Conservation (phyloP, 2,113 vertebrate species). For the Phoxinus phoxinus region DNA sequence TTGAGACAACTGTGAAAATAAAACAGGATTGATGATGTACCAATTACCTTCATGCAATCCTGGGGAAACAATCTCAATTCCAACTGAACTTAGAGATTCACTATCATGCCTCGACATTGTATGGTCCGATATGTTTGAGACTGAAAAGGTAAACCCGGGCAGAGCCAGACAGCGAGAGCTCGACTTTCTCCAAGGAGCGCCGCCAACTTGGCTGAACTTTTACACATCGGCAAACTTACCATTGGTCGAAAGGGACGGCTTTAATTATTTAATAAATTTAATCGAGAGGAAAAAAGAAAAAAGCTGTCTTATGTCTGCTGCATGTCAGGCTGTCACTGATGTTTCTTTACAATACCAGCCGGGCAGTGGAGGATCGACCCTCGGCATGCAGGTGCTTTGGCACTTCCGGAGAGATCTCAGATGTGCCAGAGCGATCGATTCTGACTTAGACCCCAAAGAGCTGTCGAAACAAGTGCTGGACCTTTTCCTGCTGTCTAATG, state of each 20-base stretch:
- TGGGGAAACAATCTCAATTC: neutral
- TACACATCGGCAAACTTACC: neutral
- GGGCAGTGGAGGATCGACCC: neutral
- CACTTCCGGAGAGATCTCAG: neutral
- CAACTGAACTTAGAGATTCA: neutral
- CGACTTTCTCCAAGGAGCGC: neutral
- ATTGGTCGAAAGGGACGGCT: neutral
- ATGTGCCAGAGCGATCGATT: neutral
- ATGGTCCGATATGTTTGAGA: neutral
- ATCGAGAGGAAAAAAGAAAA: neutral
- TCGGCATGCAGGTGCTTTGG: neutral
- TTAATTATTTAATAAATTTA: neutral
- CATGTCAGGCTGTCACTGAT: too few relatives aligned
- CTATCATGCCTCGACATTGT: neutral
- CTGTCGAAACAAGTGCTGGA: neutral
- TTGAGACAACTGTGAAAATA: neutral
- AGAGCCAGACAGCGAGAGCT: neutral
- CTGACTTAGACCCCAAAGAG: neutral
- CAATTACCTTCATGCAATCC: neutral
- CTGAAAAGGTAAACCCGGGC: neutral
- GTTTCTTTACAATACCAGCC: neutral
- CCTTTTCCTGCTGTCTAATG: neutral
- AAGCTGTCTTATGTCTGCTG: neutral
- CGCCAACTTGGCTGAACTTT: neutral
- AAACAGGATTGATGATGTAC: neutral